phyloP scores from a whole-genome alignment of 2,113 vertebrate species.

The Limanda limanda region DNA sequence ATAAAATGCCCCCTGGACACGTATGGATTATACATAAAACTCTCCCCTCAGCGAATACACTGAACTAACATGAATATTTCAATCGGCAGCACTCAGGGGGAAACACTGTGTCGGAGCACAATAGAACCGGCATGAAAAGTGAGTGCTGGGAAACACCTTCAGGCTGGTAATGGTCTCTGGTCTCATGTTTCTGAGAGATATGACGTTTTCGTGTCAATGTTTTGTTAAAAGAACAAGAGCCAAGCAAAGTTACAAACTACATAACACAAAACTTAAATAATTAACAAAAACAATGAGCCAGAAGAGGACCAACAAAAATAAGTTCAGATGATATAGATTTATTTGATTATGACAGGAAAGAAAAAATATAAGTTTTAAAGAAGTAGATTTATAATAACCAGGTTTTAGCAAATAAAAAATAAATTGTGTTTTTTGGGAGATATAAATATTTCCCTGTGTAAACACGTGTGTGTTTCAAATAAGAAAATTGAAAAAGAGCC shows the following conservation, averaged over 20 bases:
- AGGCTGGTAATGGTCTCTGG: constrained; percentile 24
- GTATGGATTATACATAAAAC: constrained; percentile 65
- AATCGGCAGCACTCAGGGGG: constrained; percentile 58
- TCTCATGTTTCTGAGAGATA: neutral
- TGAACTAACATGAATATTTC: constrained; percentile 67
- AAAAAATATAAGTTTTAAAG: too few relatives aligned
- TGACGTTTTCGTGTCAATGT: neutral
- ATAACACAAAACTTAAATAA: neutral
- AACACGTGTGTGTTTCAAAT: neutral
- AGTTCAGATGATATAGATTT: neutral
- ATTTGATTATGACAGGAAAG: neutral
- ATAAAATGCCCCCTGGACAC: constrained; percentile 37
- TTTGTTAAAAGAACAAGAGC: neutral
- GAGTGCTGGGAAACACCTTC: constrained; percentile 28
- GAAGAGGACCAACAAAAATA: neutral
- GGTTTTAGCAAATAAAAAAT: neutral
- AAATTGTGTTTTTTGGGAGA: too few relatives aligned
- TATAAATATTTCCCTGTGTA: neutral
- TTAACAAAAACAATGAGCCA: neutral
- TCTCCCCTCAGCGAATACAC: constrained; percentile 29
- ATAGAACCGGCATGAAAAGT: constrained; percentile 25
- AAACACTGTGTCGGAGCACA: constrained; percentile 8
- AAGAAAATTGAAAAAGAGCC: neutral
- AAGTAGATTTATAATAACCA: too few relatives aligned
- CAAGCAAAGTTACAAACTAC: neutral